These are phyloP conservation scores for Lepus americanus DNA, from an alignment of 2,113 vertebrate genomes.

Conservation along the genomic window DNA sequence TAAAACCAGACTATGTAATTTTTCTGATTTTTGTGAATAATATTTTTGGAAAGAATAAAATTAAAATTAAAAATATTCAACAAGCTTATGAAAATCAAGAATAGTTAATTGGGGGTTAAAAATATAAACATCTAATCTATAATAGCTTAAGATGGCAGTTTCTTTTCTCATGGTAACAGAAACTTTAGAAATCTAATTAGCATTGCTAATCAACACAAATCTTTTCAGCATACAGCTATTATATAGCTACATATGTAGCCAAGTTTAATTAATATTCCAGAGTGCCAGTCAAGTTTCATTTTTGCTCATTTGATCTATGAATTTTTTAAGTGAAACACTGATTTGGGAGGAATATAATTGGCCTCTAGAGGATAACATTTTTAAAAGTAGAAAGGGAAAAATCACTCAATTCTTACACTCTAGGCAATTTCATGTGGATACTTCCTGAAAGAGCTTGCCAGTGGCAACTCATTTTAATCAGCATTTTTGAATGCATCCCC, in stretches of 20 bases:
- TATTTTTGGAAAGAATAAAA: slow-evolving; percentile 49
- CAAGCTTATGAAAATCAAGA: slow-evolving; percentile 62
- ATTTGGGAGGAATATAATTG: slow-evolving; percentile 74
- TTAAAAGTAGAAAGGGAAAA: slow-evolving; percentile 44
- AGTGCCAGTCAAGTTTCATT: slow-evolving; percentile 77
- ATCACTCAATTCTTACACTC: slow-evolving; percentile 28
- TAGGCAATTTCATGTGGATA: slow-evolving; percentile 58
- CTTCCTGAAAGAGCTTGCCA: slow-evolving; percentile 52
- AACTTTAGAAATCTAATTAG: slow-evolving; percentile 76
- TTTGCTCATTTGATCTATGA: slow-evolving; percentile 80
- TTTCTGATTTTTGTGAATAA: slow-evolving; percentile 56
- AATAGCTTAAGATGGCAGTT: slow-evolving; percentile 65
- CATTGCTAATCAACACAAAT: slow-evolving; percentile 78
- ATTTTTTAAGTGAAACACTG: slow-evolving; percentile 79
- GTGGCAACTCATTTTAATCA: slow-evolving; percentile 56
- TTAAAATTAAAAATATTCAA: slow-evolving; percentile 31
- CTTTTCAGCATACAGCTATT: slow-evolving; percentile 61
- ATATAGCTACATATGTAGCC: slow-evolving; percentile 50
- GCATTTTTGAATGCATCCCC: background rate
- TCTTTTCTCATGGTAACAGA: slow-evolving; percentile 62
- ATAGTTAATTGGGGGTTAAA: slow-evolving; percentile 68
- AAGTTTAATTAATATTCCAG: slow-evolving; percentile 79
- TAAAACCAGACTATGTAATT: slow-evolving; percentile 37
- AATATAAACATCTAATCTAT: slow-evolving; percentile 73
- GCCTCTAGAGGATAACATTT: slow-evolving; percentile 67